These are phyloP conservation scores for Peribatodes rhomboidaria DNA, from an alignment of 2,888 invertebrate genomes.

Conservation along the genomic window DNA sequence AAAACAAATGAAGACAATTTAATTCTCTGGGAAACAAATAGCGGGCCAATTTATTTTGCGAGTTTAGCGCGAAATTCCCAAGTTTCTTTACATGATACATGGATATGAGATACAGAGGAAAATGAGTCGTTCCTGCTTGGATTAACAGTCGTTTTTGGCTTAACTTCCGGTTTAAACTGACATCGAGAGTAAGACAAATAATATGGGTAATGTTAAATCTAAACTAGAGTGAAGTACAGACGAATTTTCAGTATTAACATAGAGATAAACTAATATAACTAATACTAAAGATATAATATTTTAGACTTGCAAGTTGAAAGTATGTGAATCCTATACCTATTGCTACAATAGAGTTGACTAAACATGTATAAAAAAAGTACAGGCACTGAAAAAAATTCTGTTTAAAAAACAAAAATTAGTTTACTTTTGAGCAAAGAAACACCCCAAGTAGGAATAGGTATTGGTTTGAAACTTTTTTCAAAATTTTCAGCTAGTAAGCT, in stretches of 20 bases:
- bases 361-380: too few relatives aligned
- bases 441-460: too few relatives aligned
- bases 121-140: not conserved
- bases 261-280: too few relatives aligned
- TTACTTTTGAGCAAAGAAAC: too few relatives aligned
- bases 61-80: slow-evolving; percentile 65
- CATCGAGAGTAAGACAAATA: not conserved
- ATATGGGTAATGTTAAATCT: not conserved
- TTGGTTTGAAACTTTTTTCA: too few relatives aligned
- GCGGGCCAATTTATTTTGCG: slow-evolving; percentile 73
- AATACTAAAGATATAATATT: too few relatives aligned
- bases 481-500: too few relatives aligned
- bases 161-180: not conserved
- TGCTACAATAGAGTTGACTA: too few relatives aligned
- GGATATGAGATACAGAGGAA: slow-evolving; percentile 45
- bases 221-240: not conserved
- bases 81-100: slow-evolving; percentile 54
- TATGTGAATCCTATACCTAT: too few relatives aligned
- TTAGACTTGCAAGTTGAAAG: too few relatives aligned
- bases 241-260: not conserved
- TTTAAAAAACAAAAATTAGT: too few relatives aligned
- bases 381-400: too few relatives aligned
- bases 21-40: slow-evolving; percentile 73
- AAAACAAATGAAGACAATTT: slow-evolving; percentile 78
- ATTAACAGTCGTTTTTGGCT: not conserved